Evolutionary conservation across 2,888 invertebrate species (phyloP).

Genomic region (Apoderus coryli): DNA sequence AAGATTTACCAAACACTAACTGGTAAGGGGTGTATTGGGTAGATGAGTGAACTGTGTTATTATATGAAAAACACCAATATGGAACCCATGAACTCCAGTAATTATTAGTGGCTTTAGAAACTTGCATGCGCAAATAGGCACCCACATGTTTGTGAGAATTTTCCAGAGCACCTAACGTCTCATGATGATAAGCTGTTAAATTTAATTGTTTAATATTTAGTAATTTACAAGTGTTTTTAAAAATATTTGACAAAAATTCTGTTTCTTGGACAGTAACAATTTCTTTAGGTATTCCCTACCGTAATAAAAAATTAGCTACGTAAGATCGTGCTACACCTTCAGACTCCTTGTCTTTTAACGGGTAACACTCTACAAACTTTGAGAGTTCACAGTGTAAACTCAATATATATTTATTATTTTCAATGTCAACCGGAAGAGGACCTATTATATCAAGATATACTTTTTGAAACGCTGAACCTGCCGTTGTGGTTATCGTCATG

Average conservation of each 20-base stretch:
- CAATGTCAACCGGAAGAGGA: conserved; percentile 10
- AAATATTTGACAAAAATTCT: conserved; percentile 13
- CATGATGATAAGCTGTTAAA: conserved; percentile 14
- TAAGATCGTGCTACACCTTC: conserved; percentile 10
- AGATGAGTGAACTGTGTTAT: conserved; percentile 14
- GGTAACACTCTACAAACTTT: conserved; percentile 14
- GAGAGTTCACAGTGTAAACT: conserved; percentile 13
- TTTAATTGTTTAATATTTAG: conserved; percentile 14
- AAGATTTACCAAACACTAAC: conserved; percentile 14
- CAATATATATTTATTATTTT: conserved; percentile 5
- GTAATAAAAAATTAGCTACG: conserved; percentile 16
- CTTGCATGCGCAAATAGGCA: conserved; percentile 12
- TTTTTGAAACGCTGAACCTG: conserved; percentile 15
- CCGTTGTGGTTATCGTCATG: conserved; percentile 14
- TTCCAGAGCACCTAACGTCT: conserved; percentile 10
- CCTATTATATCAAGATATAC: conserved; percentile 15
- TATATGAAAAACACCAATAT: conserved; percentile 15
- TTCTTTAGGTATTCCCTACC: conserved; percentile 14
- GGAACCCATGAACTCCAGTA: conserved; percentile 15
- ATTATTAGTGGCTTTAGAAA: conserved; percentile 8
- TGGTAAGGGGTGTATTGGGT: conserved; percentile 14
- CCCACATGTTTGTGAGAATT: conserved; percentile 11
- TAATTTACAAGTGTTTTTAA: no score
- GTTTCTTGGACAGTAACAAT: conserved; percentile 14
- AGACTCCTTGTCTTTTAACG: conserved; percentile 11